These are phyloP conservation scores for Ormyrus pomaceus DNA, from an alignment of 2,888 invertebrate genomes.

Conservation along the genomic window DNA sequence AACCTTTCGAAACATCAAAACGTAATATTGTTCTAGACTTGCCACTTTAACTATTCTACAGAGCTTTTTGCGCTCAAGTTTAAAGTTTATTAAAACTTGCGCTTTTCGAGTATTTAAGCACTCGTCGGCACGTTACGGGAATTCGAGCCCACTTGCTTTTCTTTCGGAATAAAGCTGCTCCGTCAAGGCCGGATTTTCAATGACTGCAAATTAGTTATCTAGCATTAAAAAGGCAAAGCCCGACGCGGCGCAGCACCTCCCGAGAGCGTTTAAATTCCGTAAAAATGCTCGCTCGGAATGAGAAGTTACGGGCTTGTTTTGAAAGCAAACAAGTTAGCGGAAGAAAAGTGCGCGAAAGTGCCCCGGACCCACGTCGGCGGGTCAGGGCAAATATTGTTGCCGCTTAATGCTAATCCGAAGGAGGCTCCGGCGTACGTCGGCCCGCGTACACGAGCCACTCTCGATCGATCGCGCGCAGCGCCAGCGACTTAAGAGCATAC, in stretches of 20 bases:
- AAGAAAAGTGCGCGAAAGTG: slow-evolving; percentile 2
- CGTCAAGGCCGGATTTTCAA: neutral
- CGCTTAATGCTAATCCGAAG: slow-evolving; percentile 45
- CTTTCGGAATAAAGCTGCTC: neutral
- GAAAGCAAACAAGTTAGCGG: slow-evolving; percentile 22
- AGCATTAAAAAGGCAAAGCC: neutral
- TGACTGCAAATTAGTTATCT: neutral
- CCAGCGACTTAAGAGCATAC: slow-evolving; percentile 12
- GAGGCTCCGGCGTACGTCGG: neutral
- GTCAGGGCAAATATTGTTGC: slow-evolving; percentile 49
- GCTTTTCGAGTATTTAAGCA: too few species aligned
- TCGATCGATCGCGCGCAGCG: slow-evolving; percentile 16
- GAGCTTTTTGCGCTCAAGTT: neutral
- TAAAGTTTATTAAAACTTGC: neutral
- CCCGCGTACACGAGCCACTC: neutral
- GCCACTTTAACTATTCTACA: neutral
- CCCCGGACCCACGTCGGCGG: neutral
- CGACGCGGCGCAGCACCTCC: too few species aligned
- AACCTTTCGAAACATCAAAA: neutral
- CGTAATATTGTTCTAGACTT: neutral
- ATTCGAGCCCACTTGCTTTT: too few species aligned
- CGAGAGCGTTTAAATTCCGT: neutral
- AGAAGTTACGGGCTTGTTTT: slow-evolving; percentile 33
- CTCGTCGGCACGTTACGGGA: too few species aligned
- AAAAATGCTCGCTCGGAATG: neutral